Evolutionary conservation across 2,797 vertebrate species (phyloP).

Genomic region (Discoglossus pictus): DNA sequence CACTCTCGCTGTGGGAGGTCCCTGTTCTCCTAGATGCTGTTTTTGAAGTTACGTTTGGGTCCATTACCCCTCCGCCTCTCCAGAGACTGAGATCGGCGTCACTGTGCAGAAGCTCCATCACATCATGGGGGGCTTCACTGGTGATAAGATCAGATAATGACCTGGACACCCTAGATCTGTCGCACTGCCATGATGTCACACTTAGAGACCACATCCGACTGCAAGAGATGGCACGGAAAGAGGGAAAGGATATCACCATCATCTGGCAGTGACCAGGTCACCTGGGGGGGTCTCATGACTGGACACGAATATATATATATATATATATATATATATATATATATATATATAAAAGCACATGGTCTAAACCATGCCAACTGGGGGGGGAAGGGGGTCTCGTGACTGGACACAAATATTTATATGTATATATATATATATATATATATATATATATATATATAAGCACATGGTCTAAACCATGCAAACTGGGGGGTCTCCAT

Average conservation of each 20-base stretch:
- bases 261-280: conserved; percentile 50
- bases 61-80: background rate
- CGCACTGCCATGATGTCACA: conserved; percentile 56
- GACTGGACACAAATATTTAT: too few relatives aligned
- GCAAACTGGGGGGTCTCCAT: too few relatives aligned
- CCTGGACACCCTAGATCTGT: conserved; percentile 55
- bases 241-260: conserved; percentile 52
- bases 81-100: conserved; percentile 48
- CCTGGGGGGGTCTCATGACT: conserved; percentile 8
- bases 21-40: conserved; percentile 69
- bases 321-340: too few relatives aligned
- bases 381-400: too few relatives aligned
- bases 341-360: too few relatives aligned
- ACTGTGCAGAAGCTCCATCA: conserved; percentile 53
- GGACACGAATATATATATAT: too few relatives aligned
- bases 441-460: too few relatives aligned
- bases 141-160: conserved; percentile 50
- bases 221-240: conserved; percentile 20
- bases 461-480: too few relatives aligned
- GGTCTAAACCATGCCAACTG: too few relatives aligned
- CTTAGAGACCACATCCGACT: conserved; percentile 56
- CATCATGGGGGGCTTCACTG: background rate
- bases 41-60: conserved; percentile 43
- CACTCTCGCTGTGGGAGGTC: conserved; percentile 66
- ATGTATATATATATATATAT: too few relatives aligned